A percentile compares a stretch with the other conserved stretches of the same genome.
phyloP scores from a whole-genome alignment of 2,113 vertebrate genomes.

The Hucho hucho region DNA sequence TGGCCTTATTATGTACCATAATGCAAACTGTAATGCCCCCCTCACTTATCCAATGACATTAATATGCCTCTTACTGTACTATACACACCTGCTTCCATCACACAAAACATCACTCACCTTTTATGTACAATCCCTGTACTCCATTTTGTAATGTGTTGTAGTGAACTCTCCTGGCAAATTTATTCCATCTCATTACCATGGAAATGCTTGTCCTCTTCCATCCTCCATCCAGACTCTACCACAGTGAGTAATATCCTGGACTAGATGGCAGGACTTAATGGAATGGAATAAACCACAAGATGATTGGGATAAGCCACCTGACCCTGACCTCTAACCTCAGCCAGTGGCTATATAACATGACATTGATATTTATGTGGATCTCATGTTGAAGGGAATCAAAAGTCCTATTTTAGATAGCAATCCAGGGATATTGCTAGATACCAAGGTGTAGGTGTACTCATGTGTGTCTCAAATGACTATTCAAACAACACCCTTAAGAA shows the following conservation, averaged over 20 bases:
- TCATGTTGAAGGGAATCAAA: neutral
- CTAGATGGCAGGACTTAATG: constrained; percentile 9
- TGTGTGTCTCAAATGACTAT: too few species aligned
- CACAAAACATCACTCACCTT: neutral
- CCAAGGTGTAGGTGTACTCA: too few species aligned
- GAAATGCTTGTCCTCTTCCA: constrained; percentile 1
- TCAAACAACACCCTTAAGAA: too few species aligned
- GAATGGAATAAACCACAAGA: constrained; percentile 13
- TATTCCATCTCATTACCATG: neutral
- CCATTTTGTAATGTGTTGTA: neutral
- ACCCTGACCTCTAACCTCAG: constrained; percentile 1
- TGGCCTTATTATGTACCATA: neutral
- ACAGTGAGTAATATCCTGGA: neutral
- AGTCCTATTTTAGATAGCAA: too few species aligned
- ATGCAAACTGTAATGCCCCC: neutral
- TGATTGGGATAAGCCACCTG: neutral
- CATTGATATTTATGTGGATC: neutral
- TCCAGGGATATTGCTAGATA: too few species aligned
- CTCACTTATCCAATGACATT: neutral
- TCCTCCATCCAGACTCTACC: neutral
- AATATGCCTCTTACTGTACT: neutral
- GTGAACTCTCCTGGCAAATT: neutral
- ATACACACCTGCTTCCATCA: neutral
- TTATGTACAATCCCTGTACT: constrained; percentile 2
- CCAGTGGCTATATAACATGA: neutral